Percentiles rank a stretch among this genome's conserved stretches.
These are phyloP conservation scores for Hippocampus zosterae DNA, from an alignment of 2,113 vertebrate genomes.

Conservation along the genomic window DNA sequence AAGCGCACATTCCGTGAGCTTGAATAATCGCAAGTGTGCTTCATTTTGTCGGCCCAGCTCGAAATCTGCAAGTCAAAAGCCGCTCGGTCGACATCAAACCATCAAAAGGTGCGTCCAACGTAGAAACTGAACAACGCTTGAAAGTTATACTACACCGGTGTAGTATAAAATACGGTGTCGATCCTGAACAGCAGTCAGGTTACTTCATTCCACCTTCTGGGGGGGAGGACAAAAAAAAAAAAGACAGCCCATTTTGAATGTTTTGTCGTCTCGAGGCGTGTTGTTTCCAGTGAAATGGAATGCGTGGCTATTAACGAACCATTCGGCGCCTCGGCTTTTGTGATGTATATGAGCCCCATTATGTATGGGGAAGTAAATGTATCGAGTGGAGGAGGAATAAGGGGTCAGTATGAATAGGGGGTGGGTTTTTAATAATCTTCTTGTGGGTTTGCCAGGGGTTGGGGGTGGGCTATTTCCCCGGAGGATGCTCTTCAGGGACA, in stretches of 20 bases:
- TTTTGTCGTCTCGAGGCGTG: not conserved
- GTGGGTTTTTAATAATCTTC: slow-evolving; percentile 39
- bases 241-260: slow-evolving; percentile 3
- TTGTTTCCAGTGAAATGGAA: slow-evolving; percentile 15
- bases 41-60: too few species aligned
- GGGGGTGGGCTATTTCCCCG: slow-evolving; percentile 31
- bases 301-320: slow-evolving; percentile 24
- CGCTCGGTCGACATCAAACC: too few species aligned
- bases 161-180: not conserved
- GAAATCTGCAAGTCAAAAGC: too few species aligned
- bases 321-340: slow-evolving; percentile 28
- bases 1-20: not conserved
- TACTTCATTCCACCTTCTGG: not conserved
- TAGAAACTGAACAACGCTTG: too few species aligned
- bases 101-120: too few species aligned
- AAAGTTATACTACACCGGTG: too few species aligned
- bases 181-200: not conserved
- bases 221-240: slow-evolving; percentile 18
- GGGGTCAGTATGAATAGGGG: not conserved
- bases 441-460: slow-evolving; percentile 29
- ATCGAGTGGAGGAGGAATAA: slow-evolving; percentile 5
- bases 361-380: slow-evolving; percentile 31
- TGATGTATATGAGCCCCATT: slow-evolving; percentile 49
- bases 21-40: too few species aligned
- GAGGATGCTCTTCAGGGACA: slow-evolving; percentile 36